phyloP scores from a whole-genome alignment of 2,797 vertebrate genomes.

The Halcyon smyrnensis region DNA sequence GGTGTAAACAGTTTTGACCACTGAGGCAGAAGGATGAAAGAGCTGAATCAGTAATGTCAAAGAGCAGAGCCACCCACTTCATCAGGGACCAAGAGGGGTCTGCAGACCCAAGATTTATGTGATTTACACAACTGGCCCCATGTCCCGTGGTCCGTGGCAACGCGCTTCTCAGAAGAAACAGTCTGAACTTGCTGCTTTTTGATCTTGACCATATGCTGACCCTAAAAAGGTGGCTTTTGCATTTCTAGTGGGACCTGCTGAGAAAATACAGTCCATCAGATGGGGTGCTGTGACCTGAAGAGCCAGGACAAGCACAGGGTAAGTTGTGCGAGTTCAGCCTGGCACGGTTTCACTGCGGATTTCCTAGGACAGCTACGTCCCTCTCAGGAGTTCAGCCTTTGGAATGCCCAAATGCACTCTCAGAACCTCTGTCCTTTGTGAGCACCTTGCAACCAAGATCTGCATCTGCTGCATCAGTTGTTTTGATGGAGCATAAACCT shows the following conservation, averaged over 20 bases:
- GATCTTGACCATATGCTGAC: background rate
- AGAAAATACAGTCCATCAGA: background rate
- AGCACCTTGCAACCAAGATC: background rate
- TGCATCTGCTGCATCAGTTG: background rate
- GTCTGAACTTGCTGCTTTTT: background rate
- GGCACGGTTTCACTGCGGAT: background rate
- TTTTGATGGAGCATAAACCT: background rate
- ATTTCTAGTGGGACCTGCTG: background rate
- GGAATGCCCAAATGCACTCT: accelerated
- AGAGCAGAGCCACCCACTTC: background rate
- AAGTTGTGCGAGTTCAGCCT: background rate
- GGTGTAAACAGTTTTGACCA: background rate
- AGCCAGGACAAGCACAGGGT: background rate
- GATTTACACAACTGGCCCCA: background rate
- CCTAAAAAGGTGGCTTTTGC: background rate
- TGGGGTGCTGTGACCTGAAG: background rate
- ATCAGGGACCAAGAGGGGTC: background rate
- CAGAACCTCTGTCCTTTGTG: background rate
- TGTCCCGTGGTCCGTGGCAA: accelerated
- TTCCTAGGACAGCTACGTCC: background rate
- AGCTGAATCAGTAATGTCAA: background rate
- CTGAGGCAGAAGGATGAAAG: background rate
- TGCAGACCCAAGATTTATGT: background rate
- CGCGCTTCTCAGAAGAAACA: background rate
- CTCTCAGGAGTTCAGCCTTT: background rate